A percentile compares a stretch with the other conserved stretches of the same genome.
Conservation (phyloP, 2,797 vertebrate genomes). For the Gymnoscopelus microlampas region DNA sequence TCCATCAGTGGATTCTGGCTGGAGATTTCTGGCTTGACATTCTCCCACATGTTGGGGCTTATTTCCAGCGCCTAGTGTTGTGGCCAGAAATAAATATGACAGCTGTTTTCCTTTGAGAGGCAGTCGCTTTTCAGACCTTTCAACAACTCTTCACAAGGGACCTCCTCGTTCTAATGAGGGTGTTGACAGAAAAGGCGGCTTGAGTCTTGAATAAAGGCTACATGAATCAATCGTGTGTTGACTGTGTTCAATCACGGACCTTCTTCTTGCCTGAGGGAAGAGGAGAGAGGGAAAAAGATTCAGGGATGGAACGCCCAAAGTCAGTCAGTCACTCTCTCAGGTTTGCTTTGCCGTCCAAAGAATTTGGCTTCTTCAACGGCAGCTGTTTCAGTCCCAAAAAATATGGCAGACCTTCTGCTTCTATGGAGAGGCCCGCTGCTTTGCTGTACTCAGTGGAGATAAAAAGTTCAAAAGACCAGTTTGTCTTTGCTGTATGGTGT, state of each 20-base stretch:
- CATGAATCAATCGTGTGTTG: slow-evolving; percentile 35
- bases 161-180: slow-evolving; percentile 30
- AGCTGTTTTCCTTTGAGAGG: slow-evolving; percentile 74
- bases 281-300: slow-evolving; percentile 10
- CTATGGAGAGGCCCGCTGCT: slow-evolving; percentile 13
- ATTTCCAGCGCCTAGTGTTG: slow-evolving; percentile 63
- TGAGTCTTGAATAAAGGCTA: slow-evolving; percentile 12
- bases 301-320: slow-evolving; percentile 37
- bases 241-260: slow-evolving; percentile 35
- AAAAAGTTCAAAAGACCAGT: slow-evolving; percentile 32
- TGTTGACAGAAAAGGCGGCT: slow-evolving; percentile 43
- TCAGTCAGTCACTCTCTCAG: slow-evolving; percentile 33
- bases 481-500: slow-evolving; percentile 33
- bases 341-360: slow-evolving; percentile 38
- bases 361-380: slow-evolving; percentile 37
- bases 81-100: slow-evolving; percentile 73
- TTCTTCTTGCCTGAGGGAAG: not conserved
- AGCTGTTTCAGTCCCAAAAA: slow-evolving; percentile 31
- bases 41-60: slow-evolving; percentile 69
- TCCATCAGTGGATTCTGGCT: slow-evolving; percentile 57
- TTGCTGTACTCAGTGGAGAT: slow-evolving; percentile 21
- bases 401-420: slow-evolving; percentile 38
- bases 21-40: slow-evolving; percentile 61
- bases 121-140: slow-evolving; percentile 53
- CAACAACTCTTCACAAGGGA: slow-evolving; percentile 40